A percentile compares a stretch with the other conserved stretches of the same genome.
phyloP scores from a whole-genome alignment of 1,140 invertebrate genomes.

The Marisa cornuarietis region DNA sequence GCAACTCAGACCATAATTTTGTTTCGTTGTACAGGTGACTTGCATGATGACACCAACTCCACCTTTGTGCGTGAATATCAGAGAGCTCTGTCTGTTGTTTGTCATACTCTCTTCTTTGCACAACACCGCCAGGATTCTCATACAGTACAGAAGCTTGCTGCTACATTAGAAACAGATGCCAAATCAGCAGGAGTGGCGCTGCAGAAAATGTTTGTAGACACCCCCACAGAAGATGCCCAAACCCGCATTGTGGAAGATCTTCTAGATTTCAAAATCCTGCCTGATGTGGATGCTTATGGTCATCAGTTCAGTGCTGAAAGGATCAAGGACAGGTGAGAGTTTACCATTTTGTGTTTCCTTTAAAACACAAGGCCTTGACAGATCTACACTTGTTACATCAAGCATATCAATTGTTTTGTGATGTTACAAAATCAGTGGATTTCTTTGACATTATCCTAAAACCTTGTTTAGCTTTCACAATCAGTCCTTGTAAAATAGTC shows the following conservation, averaged over 20 bases:
- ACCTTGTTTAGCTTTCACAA: no score
- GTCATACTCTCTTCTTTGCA: conserved; percentile 62
- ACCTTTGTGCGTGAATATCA: conserved; percentile 60
- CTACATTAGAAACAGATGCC: conserved; percentile 35
- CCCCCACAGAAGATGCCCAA: conserved; percentile 56
- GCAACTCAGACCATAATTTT: not conserved
- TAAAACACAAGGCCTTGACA: no score
- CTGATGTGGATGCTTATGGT: conserved; percentile 53
- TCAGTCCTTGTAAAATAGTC: no score
- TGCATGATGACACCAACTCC: conserved; percentile 58
- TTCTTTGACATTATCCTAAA: no score
- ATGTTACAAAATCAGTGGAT: no score
- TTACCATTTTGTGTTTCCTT: not conserved
- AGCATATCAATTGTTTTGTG: no score
- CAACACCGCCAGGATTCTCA: conserved; percentile 44
- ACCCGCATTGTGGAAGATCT: conserved; percentile 57
- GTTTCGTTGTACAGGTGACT: conserved; percentile 47
- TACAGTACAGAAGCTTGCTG: conserved; percentile 29
- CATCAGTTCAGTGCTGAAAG: conserved; percentile 58
- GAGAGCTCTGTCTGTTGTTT: conserved; percentile 58
- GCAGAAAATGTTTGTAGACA: conserved; percentile 56
- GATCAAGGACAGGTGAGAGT: conserved; percentile 52
- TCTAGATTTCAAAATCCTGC: conserved; percentile 55
- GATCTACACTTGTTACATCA: no score
- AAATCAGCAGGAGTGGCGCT: conserved; percentile 43